These are phyloP conservation scores for Mus caroli DNA, from an alignment of 2,797 vertebrate species.

Conservation along the genomic window DNA sequence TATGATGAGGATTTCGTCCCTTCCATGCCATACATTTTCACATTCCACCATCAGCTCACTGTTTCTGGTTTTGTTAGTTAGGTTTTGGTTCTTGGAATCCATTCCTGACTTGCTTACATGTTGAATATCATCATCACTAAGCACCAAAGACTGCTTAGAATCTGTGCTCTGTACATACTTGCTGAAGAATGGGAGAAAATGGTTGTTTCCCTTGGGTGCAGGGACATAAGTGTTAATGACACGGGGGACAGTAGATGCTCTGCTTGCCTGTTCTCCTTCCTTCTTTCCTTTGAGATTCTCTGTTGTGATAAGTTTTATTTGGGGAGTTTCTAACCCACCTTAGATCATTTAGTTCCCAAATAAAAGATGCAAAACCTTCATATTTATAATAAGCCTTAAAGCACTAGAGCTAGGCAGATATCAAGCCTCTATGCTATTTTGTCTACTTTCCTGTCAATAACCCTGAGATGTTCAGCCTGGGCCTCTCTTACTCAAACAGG, in stretches of 20 bases:
- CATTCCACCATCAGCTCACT: slow-evolving; percentile 2
- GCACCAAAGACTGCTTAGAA: neutral
- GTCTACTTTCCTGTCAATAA: neutral
- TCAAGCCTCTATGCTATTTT: neutral
- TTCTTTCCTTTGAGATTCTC: neutral
- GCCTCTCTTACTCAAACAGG: neutral
- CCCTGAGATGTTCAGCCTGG: neutral
- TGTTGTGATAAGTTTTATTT: neutral
- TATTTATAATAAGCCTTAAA: neutral
- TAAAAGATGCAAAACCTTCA: neutral
- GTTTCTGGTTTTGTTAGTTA: slow-evolving; percentile 47
- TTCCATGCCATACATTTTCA: neutral
- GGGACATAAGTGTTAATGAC: neutral
- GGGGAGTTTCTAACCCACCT: neutral
- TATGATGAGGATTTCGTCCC: neutral
- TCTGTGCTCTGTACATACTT: neutral
- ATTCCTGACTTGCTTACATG: slow-evolving; percentile 8
- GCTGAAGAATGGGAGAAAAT: neutral
- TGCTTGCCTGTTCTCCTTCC: neutral
- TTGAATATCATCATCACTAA: slow-evolving; percentile 12
- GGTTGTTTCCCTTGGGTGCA: neutral
- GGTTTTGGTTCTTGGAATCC: neutral
- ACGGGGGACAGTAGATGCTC: neutral
- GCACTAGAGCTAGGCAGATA: neutral
- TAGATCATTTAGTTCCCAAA: neutral